Conservation (phyloP, 2,888 invertebrate species). For the Himalopsyche japonica region DNA sequence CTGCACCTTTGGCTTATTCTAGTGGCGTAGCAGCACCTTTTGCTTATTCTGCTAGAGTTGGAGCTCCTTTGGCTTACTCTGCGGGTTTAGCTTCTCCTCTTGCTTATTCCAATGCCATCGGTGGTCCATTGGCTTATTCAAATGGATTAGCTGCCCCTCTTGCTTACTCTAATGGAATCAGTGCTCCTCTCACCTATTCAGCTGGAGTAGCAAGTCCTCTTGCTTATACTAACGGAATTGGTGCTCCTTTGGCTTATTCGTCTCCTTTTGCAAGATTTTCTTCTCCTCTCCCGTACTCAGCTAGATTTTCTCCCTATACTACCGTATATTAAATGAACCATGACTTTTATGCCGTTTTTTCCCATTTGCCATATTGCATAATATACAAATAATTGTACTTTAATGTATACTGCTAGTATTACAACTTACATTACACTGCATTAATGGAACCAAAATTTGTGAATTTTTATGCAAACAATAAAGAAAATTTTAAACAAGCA, state of each 20-base stretch:
- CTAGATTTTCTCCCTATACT: constrained; percentile 7
- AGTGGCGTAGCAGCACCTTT: constrained; percentile 17
- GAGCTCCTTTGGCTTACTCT: not conserved
- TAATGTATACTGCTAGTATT: not conserved
- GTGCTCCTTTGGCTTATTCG: constrained; percentile 7
- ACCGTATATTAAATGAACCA: constrained; percentile 16
- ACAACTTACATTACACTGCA: not conserved
- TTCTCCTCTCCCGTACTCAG: constrained; percentile 6
- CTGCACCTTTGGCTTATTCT: constrained; percentile 33
- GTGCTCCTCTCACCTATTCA: constrained; percentile 24
- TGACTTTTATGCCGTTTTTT: not conserved
- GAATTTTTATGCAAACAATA: not conserved
- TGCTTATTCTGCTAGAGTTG: constrained; percentile 22
- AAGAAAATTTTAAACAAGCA: not conserved
- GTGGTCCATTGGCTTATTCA: constrained; percentile 20
- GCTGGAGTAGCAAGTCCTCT: constrained; percentile 15
- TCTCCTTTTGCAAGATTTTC: constrained; percentile 16
- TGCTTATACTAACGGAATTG: constrained; percentile 15
- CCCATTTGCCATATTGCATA: constrained; percentile 17
- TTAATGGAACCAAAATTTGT: not conserved
- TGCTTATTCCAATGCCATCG: not conserved
- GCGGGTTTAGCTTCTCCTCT: constrained; percentile 20
- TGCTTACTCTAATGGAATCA: constrained; percentile 15
- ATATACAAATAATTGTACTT: not conserved
- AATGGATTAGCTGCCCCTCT: constrained; percentile 14